These are phyloP conservation scores for Mus musculus DNA, from an alignment of 2,113 vertebrate genomes.

Conservation along the genomic window DNA sequence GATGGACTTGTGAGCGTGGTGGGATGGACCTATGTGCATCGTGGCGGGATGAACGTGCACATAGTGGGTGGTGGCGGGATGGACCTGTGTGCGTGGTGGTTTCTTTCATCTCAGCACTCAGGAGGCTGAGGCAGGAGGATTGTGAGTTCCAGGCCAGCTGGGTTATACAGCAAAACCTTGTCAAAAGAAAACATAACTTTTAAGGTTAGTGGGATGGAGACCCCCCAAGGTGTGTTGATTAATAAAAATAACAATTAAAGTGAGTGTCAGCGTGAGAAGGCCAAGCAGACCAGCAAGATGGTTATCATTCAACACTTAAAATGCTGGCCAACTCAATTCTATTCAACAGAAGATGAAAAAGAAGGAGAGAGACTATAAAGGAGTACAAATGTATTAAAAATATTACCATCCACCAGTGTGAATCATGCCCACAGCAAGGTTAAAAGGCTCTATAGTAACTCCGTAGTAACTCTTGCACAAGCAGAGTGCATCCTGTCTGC, in stretches of 20 bases:
- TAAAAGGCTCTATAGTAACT: background rate
- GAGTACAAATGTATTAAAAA: background rate
- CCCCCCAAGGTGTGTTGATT: background rate
- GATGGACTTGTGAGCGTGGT: background rate
- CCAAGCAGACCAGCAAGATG: background rate
- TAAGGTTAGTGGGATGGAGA: background rate
- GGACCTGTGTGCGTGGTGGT: background rate
- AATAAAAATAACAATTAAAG: background rate
- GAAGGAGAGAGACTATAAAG: background rate
- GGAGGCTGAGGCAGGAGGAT: background rate
- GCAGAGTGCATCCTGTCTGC: background rate
- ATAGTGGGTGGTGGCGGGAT: background rate
- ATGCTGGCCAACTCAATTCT: background rate
- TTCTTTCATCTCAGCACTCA: background rate
- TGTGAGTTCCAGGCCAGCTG: background rate
- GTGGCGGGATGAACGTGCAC: too few relatives aligned
- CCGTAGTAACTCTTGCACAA: background rate
- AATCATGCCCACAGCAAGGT: constrained; percentile 12
- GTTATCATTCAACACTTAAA: background rate
- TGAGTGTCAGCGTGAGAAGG: background rate
- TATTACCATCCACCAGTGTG: background rate
- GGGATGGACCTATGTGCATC: background rate
- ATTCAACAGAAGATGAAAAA: background rate
- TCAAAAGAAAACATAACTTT: background rate
- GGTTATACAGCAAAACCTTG: background rate